A percentile compares a stretch with the other conserved stretches of the same genome.
These are phyloP conservation scores for Calephelis virginiensis DNA, from an alignment of 1,140 invertebrate species.

Conservation along the genomic window DNA sequence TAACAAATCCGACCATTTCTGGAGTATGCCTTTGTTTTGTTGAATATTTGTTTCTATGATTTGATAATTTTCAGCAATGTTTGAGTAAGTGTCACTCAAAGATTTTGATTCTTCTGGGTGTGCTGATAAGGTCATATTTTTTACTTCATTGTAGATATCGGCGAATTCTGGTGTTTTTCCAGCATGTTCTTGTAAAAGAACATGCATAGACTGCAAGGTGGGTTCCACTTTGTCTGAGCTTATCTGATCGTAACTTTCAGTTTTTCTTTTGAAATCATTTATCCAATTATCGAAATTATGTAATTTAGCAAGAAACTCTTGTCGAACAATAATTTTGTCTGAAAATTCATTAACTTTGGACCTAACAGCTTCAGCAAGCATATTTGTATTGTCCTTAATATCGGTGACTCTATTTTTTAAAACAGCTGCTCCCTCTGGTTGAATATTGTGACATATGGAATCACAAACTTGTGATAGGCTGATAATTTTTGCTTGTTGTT, in stretches of 20 bases:
- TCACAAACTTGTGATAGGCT: conserved; percentile 88
- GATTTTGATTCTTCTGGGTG: conserved; percentile 84
- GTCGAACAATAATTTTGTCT: conserved; percentile 87
- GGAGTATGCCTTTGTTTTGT: conserved; percentile 85
- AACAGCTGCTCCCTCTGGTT: conserved; percentile 85
- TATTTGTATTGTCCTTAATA: conserved; percentile 85
- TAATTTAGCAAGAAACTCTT: conserved; percentile 91
- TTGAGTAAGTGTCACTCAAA: conserved; percentile 86
- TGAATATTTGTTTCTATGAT: conserved; percentile 86
- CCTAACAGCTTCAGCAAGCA: conserved; percentile 85
- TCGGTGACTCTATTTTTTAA: conserved; percentile 85
- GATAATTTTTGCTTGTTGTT: conserved; percentile 89
- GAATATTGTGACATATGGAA: conserved; percentile 85
- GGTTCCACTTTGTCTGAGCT: conserved; percentile 88
- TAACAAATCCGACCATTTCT: conserved; percentile 91
- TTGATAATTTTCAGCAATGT: conserved; percentile 87
- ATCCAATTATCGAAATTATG: conserved; percentile 92
- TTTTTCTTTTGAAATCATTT: conserved; percentile 85
- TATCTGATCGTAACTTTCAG: conserved; percentile 89
- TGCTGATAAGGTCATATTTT: conserved; percentile 84
- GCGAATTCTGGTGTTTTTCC: conserved; percentile 87
- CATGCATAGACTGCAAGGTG: conserved; percentile 88
- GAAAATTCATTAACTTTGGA: conserved; percentile 88
- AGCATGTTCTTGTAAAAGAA: conserved; percentile 88
- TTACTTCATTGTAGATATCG: conserved; percentile 89